Evolutionary conservation across 2,797 vertebrate genomes (phyloP).

Genomic region (Lepus townsendii): DNA sequence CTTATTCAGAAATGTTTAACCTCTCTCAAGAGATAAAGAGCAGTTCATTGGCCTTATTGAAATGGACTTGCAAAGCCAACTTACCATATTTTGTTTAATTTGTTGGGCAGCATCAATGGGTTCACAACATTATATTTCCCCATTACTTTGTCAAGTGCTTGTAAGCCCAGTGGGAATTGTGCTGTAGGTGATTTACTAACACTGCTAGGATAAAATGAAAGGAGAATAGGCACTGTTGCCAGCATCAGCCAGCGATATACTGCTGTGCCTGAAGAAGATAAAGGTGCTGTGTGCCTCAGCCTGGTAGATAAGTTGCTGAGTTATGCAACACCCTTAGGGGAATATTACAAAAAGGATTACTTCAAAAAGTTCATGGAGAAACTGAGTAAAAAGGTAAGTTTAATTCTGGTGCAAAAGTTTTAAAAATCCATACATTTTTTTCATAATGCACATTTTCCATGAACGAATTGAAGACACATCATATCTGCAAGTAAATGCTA

Average conservation of each 20-base stretch:
- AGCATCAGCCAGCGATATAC: not conserved
- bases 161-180: slow-evolving; percentile 10
- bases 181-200: slow-evolving; percentile 68
- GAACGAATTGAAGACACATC: no score
- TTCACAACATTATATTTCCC: slow-evolving; percentile 54
- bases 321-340: not conserved
- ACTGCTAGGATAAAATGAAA: slow-evolving; percentile 65
- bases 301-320: not conserved
- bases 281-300: not conserved
- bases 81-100: slow-evolving; percentile 76
- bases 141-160: slow-evolving; percentile 68
- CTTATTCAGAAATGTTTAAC: slow-evolving; percentile 74
- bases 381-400: no score
- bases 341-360: not conserved
- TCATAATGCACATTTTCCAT: no score
- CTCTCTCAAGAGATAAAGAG: slow-evolving; percentile 68
- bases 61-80: slow-evolving; percentile 59
- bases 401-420: no score
- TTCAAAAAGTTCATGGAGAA: no score
- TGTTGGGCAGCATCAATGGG: slow-evolving; percentile 28
- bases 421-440: no score
- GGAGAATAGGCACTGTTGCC: slow-evolving; percentile 49
- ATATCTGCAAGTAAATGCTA: not conserved
- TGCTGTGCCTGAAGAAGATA: not conserved
- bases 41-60: slow-evolving; percentile 70